Percentiles rank a stretch among this genome's conserved stretches.
phyloP scores from a whole-genome alignment of 2,797 vertebrate genomes.

The Danio kyathit region DNA sequence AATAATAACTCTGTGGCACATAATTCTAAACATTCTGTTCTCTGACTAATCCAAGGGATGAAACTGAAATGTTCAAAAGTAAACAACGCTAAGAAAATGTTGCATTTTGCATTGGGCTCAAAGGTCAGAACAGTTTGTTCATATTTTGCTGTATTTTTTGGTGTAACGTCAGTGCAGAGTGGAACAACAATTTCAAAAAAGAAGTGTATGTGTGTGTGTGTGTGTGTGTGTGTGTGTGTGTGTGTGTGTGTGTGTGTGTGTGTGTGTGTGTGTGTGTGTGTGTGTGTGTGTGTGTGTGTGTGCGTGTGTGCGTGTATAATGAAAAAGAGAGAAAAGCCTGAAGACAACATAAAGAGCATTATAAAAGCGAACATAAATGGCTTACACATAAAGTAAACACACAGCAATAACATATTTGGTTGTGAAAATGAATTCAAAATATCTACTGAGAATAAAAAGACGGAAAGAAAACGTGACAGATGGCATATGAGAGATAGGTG shows the following conservation, averaged over 20 bases:
- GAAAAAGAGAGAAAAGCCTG: background rate
- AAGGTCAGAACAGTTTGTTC: conserved; percentile 29
- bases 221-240: background rate
- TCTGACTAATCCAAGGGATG: background rate
- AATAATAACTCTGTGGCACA: background rate
- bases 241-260: no score
- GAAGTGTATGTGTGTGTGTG: no score
- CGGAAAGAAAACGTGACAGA: conserved; percentile 24
- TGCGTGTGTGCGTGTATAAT: no score
- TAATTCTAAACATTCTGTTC: background rate
- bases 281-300: background rate
- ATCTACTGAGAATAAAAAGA: conserved; percentile 24
- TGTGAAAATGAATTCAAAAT: conserved; percentile 13
- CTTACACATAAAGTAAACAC: background rate
- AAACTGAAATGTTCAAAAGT: background rate
- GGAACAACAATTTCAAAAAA: no score
- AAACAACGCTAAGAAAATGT: background rate
- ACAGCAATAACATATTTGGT: conserved; percentile 4
- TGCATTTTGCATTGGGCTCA: conserved; percentile 8
- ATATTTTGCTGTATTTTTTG: no score
- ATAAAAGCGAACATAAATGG: conserved; percentile 6
- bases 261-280: background rate
- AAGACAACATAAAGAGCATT: conserved; percentile 27
- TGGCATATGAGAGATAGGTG: conserved; percentile 46
- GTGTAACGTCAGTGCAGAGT: conserved; percentile 1